These are phyloP conservation scores for Pogonomyrmex barbatus DNA, from an alignment of 1,140 invertebrate species.

Conservation along the genomic window DNA sequence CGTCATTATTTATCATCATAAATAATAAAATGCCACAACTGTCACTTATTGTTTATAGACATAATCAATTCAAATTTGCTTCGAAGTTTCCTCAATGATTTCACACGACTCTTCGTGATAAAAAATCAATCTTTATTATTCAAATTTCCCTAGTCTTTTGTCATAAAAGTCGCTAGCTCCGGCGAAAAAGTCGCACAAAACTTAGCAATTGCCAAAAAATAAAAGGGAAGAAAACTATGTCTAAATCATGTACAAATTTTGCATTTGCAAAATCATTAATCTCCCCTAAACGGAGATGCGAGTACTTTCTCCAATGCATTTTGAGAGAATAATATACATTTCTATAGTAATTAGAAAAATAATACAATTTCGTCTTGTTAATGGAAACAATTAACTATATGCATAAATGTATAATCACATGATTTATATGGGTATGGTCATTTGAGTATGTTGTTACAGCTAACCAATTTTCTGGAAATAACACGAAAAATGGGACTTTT, in stretches of 20 bases:
- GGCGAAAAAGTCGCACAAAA: neutral
- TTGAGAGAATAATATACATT: constrained; percentile 68
- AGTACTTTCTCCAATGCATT: constrained; percentile 54
- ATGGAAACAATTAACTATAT: constrained; percentile 81
- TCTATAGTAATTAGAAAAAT: constrained; percentile 84
- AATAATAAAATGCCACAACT: constrained; percentile 82
- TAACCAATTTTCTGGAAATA: constrained; percentile 80
- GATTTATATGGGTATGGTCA: constrained; percentile 77
- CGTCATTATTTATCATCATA: constrained; percentile 79
- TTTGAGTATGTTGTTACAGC: constrained; percentile 81
- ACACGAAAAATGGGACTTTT: constrained; percentile 50
- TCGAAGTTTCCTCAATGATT: neutral
- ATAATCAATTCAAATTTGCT: constrained; percentile 47
- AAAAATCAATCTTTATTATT: constrained; percentile 14
- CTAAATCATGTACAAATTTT: constrained; percentile 71
- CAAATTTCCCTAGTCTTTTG: neutral
- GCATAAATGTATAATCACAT: constrained; percentile 68
- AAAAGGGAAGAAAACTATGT: constrained; percentile 48
- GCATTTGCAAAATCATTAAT: constrained; percentile 46
- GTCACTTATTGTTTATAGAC: constrained; percentile 58
- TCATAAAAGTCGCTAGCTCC: neutral
- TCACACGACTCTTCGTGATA: neutral
- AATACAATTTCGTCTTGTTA: constrained; percentile 82
- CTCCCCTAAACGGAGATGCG: constrained; percentile 56
- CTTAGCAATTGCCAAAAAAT: neutral